Percentiles rank a stretch among this genome's conserved stretches.
Conservation (phyloP, 2,888 invertebrate genomes). For the Fragum sueziense region DNA sequence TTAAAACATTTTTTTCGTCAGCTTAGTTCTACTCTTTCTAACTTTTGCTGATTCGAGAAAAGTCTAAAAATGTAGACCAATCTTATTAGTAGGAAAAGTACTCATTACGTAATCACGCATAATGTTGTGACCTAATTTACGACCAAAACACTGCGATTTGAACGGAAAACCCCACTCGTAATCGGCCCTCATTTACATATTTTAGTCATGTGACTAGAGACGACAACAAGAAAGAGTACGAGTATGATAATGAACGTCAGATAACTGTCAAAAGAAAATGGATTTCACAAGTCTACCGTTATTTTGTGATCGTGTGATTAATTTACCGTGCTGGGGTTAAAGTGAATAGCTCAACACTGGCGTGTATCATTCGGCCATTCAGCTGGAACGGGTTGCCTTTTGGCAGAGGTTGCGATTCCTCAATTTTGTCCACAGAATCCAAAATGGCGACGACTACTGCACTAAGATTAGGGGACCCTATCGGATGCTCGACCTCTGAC, state of each 20-base stretch:
- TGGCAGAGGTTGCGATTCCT: slow-evolving; percentile 51
- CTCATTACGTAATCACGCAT: slow-evolving; percentile 7
- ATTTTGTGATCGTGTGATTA: neutral
- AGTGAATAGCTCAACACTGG: slow-evolving; percentile 52
- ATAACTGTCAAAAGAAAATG: slow-evolving; percentile 38
- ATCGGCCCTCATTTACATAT: slow-evolving; percentile 56
- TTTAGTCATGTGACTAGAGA: slow-evolving; percentile 57
- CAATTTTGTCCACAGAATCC: slow-evolving; percentile 41
- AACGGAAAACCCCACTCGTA: slow-evolving; percentile 42
- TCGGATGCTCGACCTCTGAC: slow-evolving; percentile 54
- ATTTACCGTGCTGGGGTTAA: neutral
- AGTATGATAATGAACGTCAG: slow-evolving; percentile 52
- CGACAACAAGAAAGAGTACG: slow-evolving; percentile 41
- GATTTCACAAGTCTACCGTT: neutral
- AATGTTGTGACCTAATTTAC: slow-evolving; percentile 5
- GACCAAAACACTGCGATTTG: slow-evolving; percentile 18
- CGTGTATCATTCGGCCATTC: slow-evolving; percentile 58
- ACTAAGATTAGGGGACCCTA: slow-evolving; percentile 40
- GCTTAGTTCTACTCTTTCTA: neutral
- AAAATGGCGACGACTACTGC: slow-evolving; percentile 55
- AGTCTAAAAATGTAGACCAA: neutral
- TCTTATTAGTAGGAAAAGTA: too few relatives aligned
- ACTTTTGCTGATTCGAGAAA: neutral
- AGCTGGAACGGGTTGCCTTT: slow-evolving; percentile 58
- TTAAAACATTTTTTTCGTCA: neutral